Conservation (phyloP, 1,140 invertebrate species). For the Papilio dardanus region DNA sequence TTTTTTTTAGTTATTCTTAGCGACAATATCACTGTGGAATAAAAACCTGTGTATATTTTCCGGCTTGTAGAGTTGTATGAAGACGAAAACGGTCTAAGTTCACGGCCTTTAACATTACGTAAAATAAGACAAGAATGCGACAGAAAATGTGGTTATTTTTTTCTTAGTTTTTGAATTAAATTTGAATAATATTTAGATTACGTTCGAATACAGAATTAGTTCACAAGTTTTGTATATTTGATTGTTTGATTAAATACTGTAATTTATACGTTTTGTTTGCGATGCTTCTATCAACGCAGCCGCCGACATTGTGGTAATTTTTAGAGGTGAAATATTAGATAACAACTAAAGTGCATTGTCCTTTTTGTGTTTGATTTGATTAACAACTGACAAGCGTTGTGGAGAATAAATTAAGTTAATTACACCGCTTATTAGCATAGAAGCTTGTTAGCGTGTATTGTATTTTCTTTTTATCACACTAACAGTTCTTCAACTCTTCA, state of each 20-base stretch:
- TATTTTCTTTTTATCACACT: no score
- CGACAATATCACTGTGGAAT: background rate
- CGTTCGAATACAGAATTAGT: slow-evolving; percentile 14
- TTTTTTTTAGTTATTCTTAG: background rate
- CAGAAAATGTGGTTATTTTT: slow-evolving; percentile 10
- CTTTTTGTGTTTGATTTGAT: no score
- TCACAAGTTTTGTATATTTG: slow-evolving; percentile 1
- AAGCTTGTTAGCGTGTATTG: no score
- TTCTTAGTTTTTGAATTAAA: slow-evolving; percentile 15
- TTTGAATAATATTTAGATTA: slow-evolving; percentile 25
- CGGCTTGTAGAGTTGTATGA: background rate
- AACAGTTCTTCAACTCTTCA: no score
- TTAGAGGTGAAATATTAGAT: background rate
- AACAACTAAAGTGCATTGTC: background rate
- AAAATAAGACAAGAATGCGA: slow-evolving; percentile 25
- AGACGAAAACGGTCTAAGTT: slow-evolving; percentile 15
- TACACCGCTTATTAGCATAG: no score
- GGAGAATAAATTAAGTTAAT: no score
- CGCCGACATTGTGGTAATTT: background rate
- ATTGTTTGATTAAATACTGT: background rate
- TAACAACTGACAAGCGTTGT: no score
- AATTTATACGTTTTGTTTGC: background rate
- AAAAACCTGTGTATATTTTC: slow-evolving; percentile 15
- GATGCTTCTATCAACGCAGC: background rate
- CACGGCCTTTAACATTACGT: slow-evolving; percentile 14